Conservation (phyloP, 1,140 invertebrate species). For the Prorops nasuta region DNA sequence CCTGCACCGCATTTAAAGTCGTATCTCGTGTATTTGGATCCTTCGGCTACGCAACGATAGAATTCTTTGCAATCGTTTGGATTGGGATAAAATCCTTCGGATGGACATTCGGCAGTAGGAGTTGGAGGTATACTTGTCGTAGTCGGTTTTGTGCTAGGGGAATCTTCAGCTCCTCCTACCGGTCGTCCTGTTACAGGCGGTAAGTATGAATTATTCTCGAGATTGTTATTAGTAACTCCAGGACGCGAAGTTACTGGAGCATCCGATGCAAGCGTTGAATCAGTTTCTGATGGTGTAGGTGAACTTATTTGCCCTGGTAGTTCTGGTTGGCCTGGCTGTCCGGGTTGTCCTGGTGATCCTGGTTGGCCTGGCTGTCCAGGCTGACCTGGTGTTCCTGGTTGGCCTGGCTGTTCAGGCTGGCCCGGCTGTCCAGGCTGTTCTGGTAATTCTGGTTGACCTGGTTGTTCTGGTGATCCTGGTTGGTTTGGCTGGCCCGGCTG, state of each 20-base stretch:
- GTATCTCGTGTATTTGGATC: constrained; percentile 47
- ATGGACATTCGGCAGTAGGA: constrained; percentile 11
- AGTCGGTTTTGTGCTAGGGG: background rate
- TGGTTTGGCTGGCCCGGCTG: background rate
- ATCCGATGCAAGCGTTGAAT: background rate
- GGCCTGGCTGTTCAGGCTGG: background rate
- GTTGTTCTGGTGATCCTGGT: background rate
- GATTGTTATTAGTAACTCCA: background rate
- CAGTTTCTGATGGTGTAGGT: background rate
- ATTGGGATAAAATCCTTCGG: constrained; percentile 61
- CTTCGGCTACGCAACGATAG: constrained; percentile 58
- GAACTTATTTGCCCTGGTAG: background rate
- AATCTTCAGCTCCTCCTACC: too few relatives aligned
- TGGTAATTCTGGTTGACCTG: background rate
- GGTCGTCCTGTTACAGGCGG: too few relatives aligned
- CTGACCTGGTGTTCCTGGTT: background rate
- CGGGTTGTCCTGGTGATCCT: background rate
- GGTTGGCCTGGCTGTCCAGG: background rate
- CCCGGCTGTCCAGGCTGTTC: too few relatives aligned
- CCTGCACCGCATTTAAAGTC: constrained; percentile 49
- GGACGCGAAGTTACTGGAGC: background rate
- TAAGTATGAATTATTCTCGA: background rate
- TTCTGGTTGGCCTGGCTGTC: background rate
- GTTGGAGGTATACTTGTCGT: constrained; percentile 1
- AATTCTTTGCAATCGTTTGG: constrained; percentile 62